A percentile compares a stretch with the other conserved stretches of the same genome.
Evolutionary conservation across 1,140 invertebrate species (phyloP).

Genomic region (Reticulitermes speratus): DNA sequence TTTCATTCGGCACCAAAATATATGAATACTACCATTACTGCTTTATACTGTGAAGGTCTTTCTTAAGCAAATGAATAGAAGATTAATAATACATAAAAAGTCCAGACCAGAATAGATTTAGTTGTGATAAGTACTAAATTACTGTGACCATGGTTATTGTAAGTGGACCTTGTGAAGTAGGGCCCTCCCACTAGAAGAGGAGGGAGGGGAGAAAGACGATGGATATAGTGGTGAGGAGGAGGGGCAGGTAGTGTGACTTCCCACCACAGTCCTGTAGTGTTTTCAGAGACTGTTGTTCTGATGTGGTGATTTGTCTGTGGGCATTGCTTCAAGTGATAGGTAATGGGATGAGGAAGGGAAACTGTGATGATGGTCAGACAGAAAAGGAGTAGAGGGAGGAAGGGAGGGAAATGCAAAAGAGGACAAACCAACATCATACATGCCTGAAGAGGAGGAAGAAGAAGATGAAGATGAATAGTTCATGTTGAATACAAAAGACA

Average conservation of each 20-base stretch:
- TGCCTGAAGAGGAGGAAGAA: constrained; percentile 19
- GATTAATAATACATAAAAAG: background rate
- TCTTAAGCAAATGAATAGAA: background rate
- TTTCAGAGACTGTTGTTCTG: background rate
- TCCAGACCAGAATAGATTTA: constrained; percentile 19
- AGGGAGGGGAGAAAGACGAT: background rate
- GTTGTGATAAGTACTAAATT: constrained; percentile 20
- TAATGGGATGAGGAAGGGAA: constrained; percentile 8
- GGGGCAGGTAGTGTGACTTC: background rate
- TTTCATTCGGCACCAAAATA: too few relatives aligned
- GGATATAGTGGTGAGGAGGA: background rate
- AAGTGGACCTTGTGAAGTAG: constrained; percentile 6
- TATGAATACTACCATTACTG: too few relatives aligned
- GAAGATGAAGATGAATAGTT: constrained; percentile 19
- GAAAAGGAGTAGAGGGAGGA: background rate
- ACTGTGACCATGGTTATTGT: constrained; percentile 17
- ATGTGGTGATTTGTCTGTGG: background rate
- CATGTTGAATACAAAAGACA: constrained; percentile 28
- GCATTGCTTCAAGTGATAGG: constrained; percentile 1
- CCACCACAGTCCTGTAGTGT: background rate
- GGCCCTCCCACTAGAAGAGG: background rate
- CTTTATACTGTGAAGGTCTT: background rate
- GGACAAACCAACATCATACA: background rate
- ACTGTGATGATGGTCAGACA: background rate
- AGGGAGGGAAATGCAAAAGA: constrained; percentile 22